Evolutionary conservation across 1,140 invertebrate species (phyloP).

Genomic region (Danaus melanippus): DNA sequence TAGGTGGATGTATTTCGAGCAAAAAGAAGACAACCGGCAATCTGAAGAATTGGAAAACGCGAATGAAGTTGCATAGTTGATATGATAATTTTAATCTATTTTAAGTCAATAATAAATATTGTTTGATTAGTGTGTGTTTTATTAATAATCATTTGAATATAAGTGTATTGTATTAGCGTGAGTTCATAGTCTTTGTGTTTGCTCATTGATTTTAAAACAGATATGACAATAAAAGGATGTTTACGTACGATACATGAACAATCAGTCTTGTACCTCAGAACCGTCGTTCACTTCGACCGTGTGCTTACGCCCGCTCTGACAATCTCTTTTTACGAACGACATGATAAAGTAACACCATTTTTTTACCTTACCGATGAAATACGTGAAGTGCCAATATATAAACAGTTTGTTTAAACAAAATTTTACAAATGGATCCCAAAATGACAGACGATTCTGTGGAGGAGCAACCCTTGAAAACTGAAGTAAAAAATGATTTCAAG

Average conservation of each 20-base stretch:
- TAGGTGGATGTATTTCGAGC: conserved; percentile 66
- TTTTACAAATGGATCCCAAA: conserved; percentile 19
- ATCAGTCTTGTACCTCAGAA: conserved; percentile 20
- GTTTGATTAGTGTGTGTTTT: conserved; percentile 10
- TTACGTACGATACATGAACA: conserved; percentile 45
- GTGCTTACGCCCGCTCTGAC: conserved; percentile 10
- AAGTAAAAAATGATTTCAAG: conserved; percentile 32
- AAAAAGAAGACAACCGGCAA: conserved; percentile 47
- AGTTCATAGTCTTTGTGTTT: conserved; percentile 14
- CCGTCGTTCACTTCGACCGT: conserved; percentile 11
- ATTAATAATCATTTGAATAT: conserved; percentile 3
- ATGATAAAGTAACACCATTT: no score
- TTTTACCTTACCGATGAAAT: no score
- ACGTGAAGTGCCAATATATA: no score
- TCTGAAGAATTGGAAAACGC: conserved; percentile 49
- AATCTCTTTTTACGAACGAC: conserved; percentile 2
- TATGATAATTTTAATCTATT: conserved; percentile 10
- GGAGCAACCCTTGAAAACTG: conserved; percentile 40
- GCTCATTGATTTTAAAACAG: conserved; percentile 33
- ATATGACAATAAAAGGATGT: conserved; percentile 54
- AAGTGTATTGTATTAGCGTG: conserved; percentile 2
- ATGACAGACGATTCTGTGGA: conserved; percentile 27
- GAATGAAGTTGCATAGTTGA: conserved; percentile 43
- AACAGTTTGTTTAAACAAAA: no score
- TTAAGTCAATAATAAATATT: conserved; percentile 14